These are phyloP conservation scores for Molorchus minor DNA, from an alignment of 2,888 invertebrate species.

Conservation along the genomic window DNA sequence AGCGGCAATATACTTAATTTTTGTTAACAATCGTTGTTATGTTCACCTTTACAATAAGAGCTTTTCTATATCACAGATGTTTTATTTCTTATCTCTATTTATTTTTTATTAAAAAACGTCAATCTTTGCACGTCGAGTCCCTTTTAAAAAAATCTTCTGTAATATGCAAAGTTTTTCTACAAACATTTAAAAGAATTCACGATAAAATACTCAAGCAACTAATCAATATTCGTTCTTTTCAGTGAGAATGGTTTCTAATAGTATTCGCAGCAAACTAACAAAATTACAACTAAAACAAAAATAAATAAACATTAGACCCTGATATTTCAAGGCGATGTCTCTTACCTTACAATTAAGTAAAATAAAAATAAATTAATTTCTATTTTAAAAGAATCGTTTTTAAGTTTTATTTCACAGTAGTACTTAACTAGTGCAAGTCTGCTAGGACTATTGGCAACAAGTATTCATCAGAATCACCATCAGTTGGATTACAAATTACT, in stretches of 20 bases:
- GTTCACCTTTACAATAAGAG: slow-evolving; percentile 36
- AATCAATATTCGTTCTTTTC: slow-evolving; percentile 8
- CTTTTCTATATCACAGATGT: slow-evolving; percentile 63
- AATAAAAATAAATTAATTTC: slow-evolving; percentile 11
- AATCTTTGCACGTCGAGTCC: slow-evolving; percentile 34
- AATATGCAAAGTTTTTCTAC: slow-evolving; percentile 36
- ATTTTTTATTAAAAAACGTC: slow-evolving; percentile 35
- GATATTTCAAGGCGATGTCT: slow-evolving; percentile 1
- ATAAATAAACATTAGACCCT: slow-evolving; percentile 7
- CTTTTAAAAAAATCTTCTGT: slow-evolving; percentile 29
- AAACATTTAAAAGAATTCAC: slow-evolving; percentile 25
- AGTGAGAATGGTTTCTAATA: background rate
- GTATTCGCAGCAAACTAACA: background rate
- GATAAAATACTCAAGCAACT: slow-evolving; percentile 13
- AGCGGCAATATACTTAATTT: slow-evolving; percentile 33
- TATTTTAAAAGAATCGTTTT: slow-evolving; percentile 33
- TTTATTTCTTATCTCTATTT: slow-evolving; percentile 60
- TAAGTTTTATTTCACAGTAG: slow-evolving; percentile 37
- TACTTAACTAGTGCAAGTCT: slow-evolving; percentile 64
- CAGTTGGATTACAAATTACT: slow-evolving; percentile 65
- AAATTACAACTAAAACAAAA: slow-evolving; percentile 10
- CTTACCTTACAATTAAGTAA: slow-evolving; percentile 7
- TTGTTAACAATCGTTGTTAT: slow-evolving; percentile 38
- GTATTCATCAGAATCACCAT: slow-evolving; percentile 68
- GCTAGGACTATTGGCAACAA: slow-evolving; percentile 67